Conservation (phyloP, 2,797 vertebrate genomes). For the Paratrypauchen microcephalus region DNA sequence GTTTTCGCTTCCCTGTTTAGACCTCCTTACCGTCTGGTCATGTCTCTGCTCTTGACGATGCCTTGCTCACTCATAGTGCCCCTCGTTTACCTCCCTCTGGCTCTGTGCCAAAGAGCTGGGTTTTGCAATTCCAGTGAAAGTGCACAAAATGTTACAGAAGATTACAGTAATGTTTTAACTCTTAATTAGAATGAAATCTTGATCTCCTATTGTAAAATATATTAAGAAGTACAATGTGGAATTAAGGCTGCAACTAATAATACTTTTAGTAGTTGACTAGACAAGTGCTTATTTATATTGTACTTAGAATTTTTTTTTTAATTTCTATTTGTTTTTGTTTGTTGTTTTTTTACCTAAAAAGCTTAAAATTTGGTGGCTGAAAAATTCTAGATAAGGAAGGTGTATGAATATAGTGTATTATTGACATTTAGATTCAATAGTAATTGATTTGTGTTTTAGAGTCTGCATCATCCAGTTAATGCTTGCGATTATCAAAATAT, state of each 20-base stretch:
- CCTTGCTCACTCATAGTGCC: background rate
- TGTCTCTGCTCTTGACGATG: slow-evolving; percentile 30
- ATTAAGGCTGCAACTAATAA: too few species aligned
- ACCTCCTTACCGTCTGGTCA: slow-evolving; percentile 20
- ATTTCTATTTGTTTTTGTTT: too few species aligned
- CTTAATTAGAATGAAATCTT: background rate
- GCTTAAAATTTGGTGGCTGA: too few species aligned
- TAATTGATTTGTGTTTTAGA: too few species aligned
- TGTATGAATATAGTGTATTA: too few species aligned
- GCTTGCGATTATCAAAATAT: too few species aligned
- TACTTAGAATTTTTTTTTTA: too few species aligned
- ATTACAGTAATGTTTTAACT: background rate
- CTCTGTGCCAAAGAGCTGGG: slow-evolving; percentile 5
- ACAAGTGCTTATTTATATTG: too few species aligned
- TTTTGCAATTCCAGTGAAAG: background rate
- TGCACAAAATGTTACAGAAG: background rate
- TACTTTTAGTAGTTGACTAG: too few species aligned
- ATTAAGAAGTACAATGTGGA: background rate
- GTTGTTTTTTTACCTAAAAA: too few species aligned
- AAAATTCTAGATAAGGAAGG: too few species aligned
- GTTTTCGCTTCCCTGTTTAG: slow-evolving; percentile 37
- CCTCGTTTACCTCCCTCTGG: slow-evolving; percentile 5
- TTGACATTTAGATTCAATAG: background rate
- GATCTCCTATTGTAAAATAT: background rate
- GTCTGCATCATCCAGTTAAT: too few species aligned